Evolutionary conservation across 2,797 vertebrate species (phyloP).

Genomic region (Molossus alvarezi): DNA sequence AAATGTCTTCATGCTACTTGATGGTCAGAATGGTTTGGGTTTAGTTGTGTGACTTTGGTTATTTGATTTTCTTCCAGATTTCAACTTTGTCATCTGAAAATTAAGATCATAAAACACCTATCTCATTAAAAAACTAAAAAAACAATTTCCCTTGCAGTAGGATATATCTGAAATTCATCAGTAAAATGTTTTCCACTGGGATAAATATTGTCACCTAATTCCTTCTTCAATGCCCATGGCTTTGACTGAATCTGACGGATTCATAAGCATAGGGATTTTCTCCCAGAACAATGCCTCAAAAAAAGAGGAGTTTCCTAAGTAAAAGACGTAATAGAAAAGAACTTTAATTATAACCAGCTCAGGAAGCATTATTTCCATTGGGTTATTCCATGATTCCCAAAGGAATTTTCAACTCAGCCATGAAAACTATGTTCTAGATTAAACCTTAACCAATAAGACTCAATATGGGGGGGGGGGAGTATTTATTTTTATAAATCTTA

Average conservation of each 20-base stretch:
- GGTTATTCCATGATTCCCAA: slow-evolving; percentile 40
- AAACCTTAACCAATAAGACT: slow-evolving; percentile 49
- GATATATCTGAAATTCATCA: slow-evolving; percentile 7
- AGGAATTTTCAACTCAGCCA: slow-evolving; percentile 52
- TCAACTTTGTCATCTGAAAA: slow-evolving; percentile 49
- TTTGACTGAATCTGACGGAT: neutral
- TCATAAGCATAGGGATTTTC: neutral
- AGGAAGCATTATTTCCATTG: slow-evolving; percentile 32
- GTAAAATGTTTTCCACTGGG: slow-evolving; percentile 1
- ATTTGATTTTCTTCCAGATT: slow-evolving; percentile 20
- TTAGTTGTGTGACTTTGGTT: neutral
- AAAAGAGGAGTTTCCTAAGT: neutral
- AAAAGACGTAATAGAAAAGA: slow-evolving; percentile 28
- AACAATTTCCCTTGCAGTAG: neutral
- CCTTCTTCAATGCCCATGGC: neutral
- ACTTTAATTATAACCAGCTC: slow-evolving; percentile 42
- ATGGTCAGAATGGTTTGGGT: neutral
- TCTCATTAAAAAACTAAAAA: neutral
- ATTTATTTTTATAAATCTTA: slow-evolving; percentile 66
- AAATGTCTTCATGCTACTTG: neutral
- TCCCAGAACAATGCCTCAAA: neutral
- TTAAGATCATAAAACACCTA: neutral
- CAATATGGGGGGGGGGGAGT: neutral
- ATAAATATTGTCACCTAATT: slow-evolving; percentile 45
- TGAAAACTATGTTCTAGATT: slow-evolving; percentile 66